Conservation (phyloP, 2,888 invertebrate genomes). For the Hirtodrosophila trivittata region DNA sequence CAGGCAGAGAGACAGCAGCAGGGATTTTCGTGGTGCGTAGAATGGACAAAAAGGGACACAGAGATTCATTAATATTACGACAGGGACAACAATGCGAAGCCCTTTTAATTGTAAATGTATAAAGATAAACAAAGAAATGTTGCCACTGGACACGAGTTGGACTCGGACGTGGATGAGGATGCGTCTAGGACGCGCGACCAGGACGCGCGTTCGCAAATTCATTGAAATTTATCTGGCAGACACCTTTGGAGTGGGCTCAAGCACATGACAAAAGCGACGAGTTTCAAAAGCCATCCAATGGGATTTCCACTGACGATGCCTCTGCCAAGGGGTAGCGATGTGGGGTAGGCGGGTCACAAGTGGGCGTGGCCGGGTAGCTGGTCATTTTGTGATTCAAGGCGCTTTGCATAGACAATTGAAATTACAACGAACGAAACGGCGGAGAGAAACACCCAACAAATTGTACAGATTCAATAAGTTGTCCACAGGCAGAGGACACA, state of each 20-base stretch:
- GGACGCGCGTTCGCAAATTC: slow-evolving; percentile 58
- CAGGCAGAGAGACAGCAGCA: neutral
- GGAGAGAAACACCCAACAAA: slow-evolving; percentile 55
- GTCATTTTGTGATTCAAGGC: slow-evolving; percentile 73
- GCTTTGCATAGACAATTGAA: slow-evolving; percentile 76
- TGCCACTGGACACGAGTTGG: slow-evolving; percentile 25
- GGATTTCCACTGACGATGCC: no score
- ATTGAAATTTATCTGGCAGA: slow-evolving; percentile 76
- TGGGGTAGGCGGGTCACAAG: no score
- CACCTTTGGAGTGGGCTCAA: slow-evolving; percentile 3
- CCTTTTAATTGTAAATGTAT: slow-evolving; percentile 77
- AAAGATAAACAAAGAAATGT: slow-evolving; percentile 78
- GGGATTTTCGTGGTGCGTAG: slow-evolving; percentile 30
- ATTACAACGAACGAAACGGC: slow-evolving; percentile 41
- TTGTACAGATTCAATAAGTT: slow-evolving; percentile 76
- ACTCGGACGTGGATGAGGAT: slow-evolving; percentile 3
- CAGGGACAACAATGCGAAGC: slow-evolving; percentile 67
- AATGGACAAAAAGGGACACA: slow-evolving; percentile 2
- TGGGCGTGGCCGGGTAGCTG: slow-evolving; percentile 35
- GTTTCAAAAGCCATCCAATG: slow-evolving; percentile 52
- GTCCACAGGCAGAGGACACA: slow-evolving; percentile 12
- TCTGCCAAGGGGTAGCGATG: no score
- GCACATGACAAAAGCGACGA: slow-evolving; percentile 40
- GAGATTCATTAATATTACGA: slow-evolving; percentile 76
- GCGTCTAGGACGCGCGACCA: slow-evolving; percentile 4